phyloP scores from a whole-genome alignment of 2,797 vertebrate genomes.

The Eurystomus glaucurus region DNA sequence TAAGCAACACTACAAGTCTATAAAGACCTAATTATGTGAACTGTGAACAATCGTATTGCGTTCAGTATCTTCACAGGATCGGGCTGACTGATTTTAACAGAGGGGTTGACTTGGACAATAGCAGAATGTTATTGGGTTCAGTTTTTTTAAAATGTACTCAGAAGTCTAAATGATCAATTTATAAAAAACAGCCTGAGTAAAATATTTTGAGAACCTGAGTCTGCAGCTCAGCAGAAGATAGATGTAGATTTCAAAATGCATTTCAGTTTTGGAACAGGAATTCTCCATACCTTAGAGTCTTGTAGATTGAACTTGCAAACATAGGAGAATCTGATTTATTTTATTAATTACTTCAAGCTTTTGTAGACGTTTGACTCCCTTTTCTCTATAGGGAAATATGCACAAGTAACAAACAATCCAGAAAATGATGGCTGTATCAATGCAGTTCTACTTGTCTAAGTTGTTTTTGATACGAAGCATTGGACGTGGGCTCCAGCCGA shows the following conservation, averaged over 20 bases:
- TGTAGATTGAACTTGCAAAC: background rate
- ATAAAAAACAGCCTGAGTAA: background rate
- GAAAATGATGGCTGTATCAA: conserved; percentile 99
- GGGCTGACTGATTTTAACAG: background rate
- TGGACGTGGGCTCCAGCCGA: background rate
- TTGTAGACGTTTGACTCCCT: background rate
- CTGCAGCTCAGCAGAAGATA: background rate
- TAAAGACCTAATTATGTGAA: background rate
- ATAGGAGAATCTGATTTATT: background rate
- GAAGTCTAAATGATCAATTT: background rate
- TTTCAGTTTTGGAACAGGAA: background rate
- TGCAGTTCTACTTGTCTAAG: conserved; percentile 92
- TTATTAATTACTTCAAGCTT: background rate
- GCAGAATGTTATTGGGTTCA: background rate
- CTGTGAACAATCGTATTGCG: rapidly evolving
- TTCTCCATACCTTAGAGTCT: background rate
- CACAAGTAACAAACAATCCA: conserved; percentile 98
- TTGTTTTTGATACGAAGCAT: background rate
- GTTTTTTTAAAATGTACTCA: background rate
- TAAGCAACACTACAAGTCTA: background rate
- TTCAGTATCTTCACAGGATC: background rate
- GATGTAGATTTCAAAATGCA: background rate
- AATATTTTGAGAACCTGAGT: background rate
- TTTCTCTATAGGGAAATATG: conserved; percentile 91
- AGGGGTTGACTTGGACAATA: background rate